Percentiles rank a stretch among this genome's conserved stretches.
phyloP scores from a whole-genome alignment of 2,888 invertebrate genomes.

The Lasioglossum oenotherae region DNA sequence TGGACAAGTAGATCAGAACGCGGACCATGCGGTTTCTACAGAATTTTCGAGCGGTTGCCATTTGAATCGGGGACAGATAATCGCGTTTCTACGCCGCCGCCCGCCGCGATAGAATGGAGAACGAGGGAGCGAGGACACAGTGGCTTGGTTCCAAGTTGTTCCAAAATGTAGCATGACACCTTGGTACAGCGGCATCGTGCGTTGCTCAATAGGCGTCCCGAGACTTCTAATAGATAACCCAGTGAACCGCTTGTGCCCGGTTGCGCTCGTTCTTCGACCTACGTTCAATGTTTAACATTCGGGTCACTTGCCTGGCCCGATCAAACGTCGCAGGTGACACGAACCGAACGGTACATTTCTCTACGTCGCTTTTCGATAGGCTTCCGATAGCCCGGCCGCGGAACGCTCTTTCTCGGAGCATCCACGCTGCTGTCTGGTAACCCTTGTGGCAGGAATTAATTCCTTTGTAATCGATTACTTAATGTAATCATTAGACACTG shows the following conservation, averaged over 20 bases:
- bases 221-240: slow-evolving; percentile 74
- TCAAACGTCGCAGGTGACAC: slow-evolving; percentile 54
- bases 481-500: no score
- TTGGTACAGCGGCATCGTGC: slow-evolving; percentile 14
- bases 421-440: not conserved
- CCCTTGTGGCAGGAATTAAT: no score
- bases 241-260: slow-evolving; percentile 71
- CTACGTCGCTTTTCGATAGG: slow-evolving; percentile 20
- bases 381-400: not conserved
- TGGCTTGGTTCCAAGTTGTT: slow-evolving; percentile 58
- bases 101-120: not conserved
- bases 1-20: not conserved
- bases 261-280: slow-evolving; percentile 52
- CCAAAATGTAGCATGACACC: slow-evolving; percentile 48
- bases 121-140: slow-evolving; percentile 12
- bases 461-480: no score
- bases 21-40: not conserved
- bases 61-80: slow-evolving; percentile 20
- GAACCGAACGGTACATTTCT: slow-evolving; percentile 62
- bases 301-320: slow-evolving; percentile 56
- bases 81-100: slow-evolving; percentile 6
- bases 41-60: not conserved
- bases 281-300: slow-evolving; percentile 64
- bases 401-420: not conserved
- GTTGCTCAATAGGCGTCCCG: slow-evolving; percentile 57